Conservation (phyloP, 2,113 vertebrate species). For the Sander lucioperca region DNA sequence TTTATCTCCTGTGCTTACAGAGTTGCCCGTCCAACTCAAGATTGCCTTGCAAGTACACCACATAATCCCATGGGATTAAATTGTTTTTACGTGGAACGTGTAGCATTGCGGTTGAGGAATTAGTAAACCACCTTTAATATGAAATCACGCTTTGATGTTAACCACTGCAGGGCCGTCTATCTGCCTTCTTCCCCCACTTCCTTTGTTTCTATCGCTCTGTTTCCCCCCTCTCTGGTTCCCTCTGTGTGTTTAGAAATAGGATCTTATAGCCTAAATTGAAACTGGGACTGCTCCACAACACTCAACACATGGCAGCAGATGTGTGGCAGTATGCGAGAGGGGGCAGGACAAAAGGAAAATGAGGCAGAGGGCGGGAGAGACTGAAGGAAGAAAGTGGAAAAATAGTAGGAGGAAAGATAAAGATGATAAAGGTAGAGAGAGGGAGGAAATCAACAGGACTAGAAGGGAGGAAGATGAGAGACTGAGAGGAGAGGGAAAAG, state of each 20-base stretch:
- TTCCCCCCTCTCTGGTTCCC: conserved; percentile 16
- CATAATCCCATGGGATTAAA: conserved; percentile 71
- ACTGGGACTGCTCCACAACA: conserved; percentile 56
- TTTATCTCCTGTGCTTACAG: conserved; percentile 60
- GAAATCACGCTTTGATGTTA: conserved; percentile 63
- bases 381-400: conserved; percentile 8
- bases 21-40: conserved; percentile 38
- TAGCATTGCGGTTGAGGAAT: conserved; percentile 34
- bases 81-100: conserved; percentile 49
- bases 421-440: conserved; percentile 23
- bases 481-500: conserved; percentile 44
- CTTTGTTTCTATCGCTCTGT: conserved; percentile 9
- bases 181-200: conserved; percentile 15
- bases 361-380: conserved; percentile 20
- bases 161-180: conserved; percentile 45
- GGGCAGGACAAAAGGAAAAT: conserved; percentile 22
- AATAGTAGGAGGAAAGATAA: conserved; percentile 12
- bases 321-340: conserved; percentile 53
- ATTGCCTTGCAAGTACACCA: conserved; percentile 43
- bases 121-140: conserved; percentile 45
- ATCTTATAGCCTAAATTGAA: conserved; percentile 67
- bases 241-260: conserved; percentile 71
- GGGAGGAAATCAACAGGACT: conserved; percentile 8
- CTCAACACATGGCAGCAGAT: conserved; percentile 80
- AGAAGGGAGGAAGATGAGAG: conserved; percentile 44